phyloP scores from a whole-genome alignment of 2,113 vertebrate species.

The Todiramphus chloris region DNA sequence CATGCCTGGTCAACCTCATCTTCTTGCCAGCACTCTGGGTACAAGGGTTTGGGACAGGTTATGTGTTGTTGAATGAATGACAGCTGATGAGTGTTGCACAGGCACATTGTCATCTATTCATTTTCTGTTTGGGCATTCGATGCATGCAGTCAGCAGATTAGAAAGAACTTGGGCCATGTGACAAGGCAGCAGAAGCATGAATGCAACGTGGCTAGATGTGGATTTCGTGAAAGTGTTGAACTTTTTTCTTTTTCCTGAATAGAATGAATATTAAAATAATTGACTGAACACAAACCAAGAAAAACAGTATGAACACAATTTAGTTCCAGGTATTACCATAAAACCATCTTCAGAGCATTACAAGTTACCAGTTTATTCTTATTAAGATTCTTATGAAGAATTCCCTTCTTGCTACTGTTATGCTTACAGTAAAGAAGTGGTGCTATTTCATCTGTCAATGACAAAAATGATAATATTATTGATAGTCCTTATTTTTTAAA shows the following conservation, averaged over 20 bases:
- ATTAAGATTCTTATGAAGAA: slow-evolving; percentile 37
- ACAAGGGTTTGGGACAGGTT: neutral
- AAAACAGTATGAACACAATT: neutral
- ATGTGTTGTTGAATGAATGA: neutral
- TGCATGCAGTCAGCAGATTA: neutral
- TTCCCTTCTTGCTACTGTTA: slow-evolving; percentile 35
- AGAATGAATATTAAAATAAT: neutral
- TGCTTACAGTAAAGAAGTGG: neutral
- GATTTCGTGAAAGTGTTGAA: neutral
- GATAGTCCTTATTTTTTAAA: slow-evolving; percentile 55
- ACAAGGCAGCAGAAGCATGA: neutral
- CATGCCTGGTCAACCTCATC: neutral
- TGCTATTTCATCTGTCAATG: slow-evolving; percentile 58
- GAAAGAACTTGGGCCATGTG: neutral
- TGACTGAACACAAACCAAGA: neutral
- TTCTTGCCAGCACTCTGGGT: neutral
- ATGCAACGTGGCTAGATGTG: neutral
- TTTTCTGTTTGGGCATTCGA: neutral
- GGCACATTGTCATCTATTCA: neutral
- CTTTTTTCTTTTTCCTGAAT: neutral
- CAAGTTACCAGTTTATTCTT: slow-evolving; percentile 52
- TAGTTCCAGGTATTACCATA: slow-evolving; percentile 41
- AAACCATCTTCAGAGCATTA: slow-evolving; percentile 57
- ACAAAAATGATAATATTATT: slow-evolving; percentile 43
- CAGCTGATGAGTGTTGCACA: neutral